Evolutionary conservation across 2,797 vertebrate species (phyloP), one percentile per base, ranked within the genome.

Genomic region (Cirrhinus mrigala): DNA sequence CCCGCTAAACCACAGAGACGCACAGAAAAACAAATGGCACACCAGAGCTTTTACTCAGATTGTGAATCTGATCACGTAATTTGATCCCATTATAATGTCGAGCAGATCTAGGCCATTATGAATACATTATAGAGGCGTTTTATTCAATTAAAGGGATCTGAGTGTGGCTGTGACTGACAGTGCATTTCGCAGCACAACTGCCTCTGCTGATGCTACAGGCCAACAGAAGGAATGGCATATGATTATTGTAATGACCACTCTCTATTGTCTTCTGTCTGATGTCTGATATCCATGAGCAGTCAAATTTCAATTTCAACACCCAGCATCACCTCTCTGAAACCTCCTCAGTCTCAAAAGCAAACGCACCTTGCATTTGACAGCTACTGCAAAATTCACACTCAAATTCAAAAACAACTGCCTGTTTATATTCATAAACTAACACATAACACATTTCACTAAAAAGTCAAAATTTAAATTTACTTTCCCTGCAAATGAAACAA

Each of bases 111-210:
- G 56, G 40, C 62, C 44, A 81, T 83, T 75, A 86, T 75, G 80
- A 83, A 83, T 83, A 77, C 66, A 86, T 86, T 77, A 86, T 52
- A 73, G 66, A 60, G 60, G 62, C 60, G 12, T 83, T 76, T 62
- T 29, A n/a, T 74, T 87, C 60, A 87, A 77, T 66, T 76, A 54
- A 46, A 40, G 50, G 58, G 60, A 48, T 78, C 76, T 75, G 62
- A 71, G 76, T 33, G 60, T 64, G 75, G 77, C 48, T 73, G 16
- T 79, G 66, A 56, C 66, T 66, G 75, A 79, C 56, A 78, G 74
- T 70, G 44, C n/a, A 52, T 73, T 79, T 83, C 77, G 79, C 68
- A 73, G 75, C 37, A 69, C 29, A 52, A 76, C 76, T 33, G 75
- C 80, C 48, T 60, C 40, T 70, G 79, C 22, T 48, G 48, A 24